Base-by-base conservation (phyloP, 2,888 invertebrate species). In the Melieria picta region DNA sequence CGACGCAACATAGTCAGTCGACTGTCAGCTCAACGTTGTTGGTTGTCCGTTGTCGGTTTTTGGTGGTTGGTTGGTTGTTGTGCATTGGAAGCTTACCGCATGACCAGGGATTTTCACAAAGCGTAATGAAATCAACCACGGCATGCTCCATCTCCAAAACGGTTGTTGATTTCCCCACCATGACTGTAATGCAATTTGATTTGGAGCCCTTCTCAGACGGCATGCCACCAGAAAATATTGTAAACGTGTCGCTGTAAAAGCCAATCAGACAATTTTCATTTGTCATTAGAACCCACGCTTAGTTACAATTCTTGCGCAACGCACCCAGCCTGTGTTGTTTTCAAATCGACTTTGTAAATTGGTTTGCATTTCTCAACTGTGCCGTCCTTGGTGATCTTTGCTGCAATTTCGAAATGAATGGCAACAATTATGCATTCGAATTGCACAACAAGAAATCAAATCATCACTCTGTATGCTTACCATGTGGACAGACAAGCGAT, bases 141-240 rank as follows among this genome's bases (percentile, higher is more conserved):
- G 93, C 94, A 89, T 99, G 97, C 86, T 99, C 99, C 99, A 99
- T 99, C 90, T 99, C 99, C 82, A 99, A 90, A 75, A 99, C 98
- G 47, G 98, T 98, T 78, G 97, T 98, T 80, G 94, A 94, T 90
- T 97, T 98, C 79, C 96, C 97, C 89, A 95, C 96, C 88, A 97
- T 94, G 80, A 98, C 97, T 47, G 98, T 98, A 87, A 98, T 94
- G 88, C 96, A 96, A 82, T 97, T 97, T 81, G 96, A 92, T 88
- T 94, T 90, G 80, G 95, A 93, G 81, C 94, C 93, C 87, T 94
- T 93, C 88, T 97, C 97, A 85, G 93, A 92, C 70, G 97, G 93
- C 89, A 98, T 91, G 62, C 98, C 98, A 79, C 98, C 98, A 79
- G 97, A 97, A 91, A 98, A 98, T 89, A 98, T 96, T 88, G 98